These are phyloP conservation scores for Palaemon carinicauda DNA, from an alignment of 1,140 invertebrate species.

Conservation along the genomic window DNA sequence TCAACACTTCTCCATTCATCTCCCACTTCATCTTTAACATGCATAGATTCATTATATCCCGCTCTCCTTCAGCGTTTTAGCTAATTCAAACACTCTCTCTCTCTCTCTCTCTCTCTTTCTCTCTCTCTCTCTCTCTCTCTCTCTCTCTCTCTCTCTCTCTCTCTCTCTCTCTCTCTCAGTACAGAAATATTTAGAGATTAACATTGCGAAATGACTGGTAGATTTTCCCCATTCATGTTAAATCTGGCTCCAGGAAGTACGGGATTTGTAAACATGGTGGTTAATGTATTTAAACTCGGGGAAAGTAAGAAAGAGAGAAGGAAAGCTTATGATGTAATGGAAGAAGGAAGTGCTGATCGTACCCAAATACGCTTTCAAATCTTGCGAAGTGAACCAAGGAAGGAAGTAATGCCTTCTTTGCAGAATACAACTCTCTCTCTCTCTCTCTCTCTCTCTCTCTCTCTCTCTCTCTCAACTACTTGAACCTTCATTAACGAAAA, in stretches of 20 bases:
- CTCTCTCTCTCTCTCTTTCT: not conserved
- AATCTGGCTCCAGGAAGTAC: too few relatives aligned
- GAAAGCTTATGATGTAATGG: too few relatives aligned
- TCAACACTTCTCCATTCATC: too few relatives aligned
- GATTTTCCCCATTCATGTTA: not conserved
- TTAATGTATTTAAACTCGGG: too few relatives aligned
- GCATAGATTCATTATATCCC: too few relatives aligned
- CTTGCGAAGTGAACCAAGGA: not conserved
- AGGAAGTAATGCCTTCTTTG: not conserved
- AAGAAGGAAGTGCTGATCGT: too few relatives aligned
- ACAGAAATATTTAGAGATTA: not conserved
- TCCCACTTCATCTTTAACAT: too few relatives aligned
- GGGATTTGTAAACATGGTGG: too few relatives aligned
- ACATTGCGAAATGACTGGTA: not conserved
- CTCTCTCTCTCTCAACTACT: not conserved
- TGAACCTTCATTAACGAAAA: too few relatives aligned
- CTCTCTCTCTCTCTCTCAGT: not conserved
- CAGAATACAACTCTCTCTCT: not conserved
- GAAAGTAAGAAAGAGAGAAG: too few relatives aligned
- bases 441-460: not conserved
- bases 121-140: not conserved
- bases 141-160: not conserved
- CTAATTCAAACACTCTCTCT: not conserved
- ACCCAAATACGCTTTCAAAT: too few relatives aligned
- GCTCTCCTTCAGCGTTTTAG: not conserved